A percentile compares a stretch with the other conserved stretches of the same genome.
These are phyloP conservation scores for Hippocampus comes DNA, from an alignment of 2,113 vertebrate species.

Conservation along the genomic window DNA sequence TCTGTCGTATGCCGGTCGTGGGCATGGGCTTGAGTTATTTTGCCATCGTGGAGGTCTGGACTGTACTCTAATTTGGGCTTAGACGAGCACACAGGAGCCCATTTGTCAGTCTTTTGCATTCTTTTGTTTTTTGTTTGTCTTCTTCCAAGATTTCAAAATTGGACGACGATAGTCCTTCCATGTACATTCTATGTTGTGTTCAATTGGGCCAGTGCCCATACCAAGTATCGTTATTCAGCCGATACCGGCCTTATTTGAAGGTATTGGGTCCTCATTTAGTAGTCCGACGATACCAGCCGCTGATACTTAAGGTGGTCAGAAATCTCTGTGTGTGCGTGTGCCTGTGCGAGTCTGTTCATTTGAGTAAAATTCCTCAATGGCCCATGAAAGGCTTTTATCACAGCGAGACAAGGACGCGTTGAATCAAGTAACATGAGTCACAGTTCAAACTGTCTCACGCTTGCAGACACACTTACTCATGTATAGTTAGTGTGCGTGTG, in stretches of 20 bases:
- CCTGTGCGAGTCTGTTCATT: constrained; percentile 5
- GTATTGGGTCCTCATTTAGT: too few species aligned
- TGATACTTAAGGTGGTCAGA: too few species aligned
- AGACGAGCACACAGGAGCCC: too few species aligned
- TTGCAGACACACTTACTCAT: not conserved
- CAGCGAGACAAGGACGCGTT: constrained; percentile 19
- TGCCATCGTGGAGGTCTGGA: not conserved
- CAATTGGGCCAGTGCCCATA: too few species aligned
- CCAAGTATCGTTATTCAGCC: too few species aligned
- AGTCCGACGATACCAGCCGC: too few species aligned
- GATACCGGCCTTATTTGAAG: too few species aligned
- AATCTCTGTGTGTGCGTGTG: not conserved
- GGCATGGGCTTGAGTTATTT: too few species aligned
- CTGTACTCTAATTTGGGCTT: not conserved
- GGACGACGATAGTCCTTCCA: too few species aligned
- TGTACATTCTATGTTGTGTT: too few species aligned
- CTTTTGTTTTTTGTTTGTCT: not conserved
- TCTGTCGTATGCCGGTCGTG: not conserved
- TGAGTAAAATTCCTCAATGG: constrained; percentile 25
- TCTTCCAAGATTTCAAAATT: not conserved
- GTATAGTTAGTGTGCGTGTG: not conserved
- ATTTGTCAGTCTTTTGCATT: too few species aligned
- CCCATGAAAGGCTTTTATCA: constrained; percentile 24
- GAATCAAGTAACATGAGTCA: constrained; percentile 9
- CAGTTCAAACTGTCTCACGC: constrained; percentile 26